Conservation (phyloP, 2,888 invertebrate species). For the Chydorus sphaericus region DNA sequence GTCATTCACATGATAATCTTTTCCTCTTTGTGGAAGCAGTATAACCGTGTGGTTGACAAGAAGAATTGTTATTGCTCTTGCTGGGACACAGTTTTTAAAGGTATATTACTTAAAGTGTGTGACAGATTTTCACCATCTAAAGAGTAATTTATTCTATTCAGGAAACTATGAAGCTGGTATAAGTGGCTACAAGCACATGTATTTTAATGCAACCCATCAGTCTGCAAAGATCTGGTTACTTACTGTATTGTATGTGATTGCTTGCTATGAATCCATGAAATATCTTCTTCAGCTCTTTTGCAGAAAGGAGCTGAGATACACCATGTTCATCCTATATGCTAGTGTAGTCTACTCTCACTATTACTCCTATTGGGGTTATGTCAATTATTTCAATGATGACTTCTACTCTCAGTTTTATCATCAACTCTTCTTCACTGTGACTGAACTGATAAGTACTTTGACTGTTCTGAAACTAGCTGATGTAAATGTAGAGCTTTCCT, state of each 20-base stretch:
- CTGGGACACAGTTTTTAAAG: conserved; percentile 64
- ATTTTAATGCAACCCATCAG: conserved; percentile 50
- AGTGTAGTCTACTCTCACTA: conserved; percentile 49
- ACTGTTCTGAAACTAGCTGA: conserved; percentile 42
- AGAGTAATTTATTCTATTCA: conserved; percentile 23
- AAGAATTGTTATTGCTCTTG: conserved; percentile 52
- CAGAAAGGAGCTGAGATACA: conserved; percentile 37
- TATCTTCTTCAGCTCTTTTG: conserved; percentile 38
- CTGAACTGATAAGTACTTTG: conserved; percentile 44
- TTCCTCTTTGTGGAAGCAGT: conserved; percentile 50
- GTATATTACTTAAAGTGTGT: conserved; percentile 26
- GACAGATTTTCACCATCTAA: neutral
- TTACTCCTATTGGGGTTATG: conserved; percentile 51
- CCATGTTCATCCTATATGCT: conserved; percentile 46
- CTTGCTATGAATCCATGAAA: conserved; percentile 45
- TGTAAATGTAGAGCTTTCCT: conserved; percentile 35
- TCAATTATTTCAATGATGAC: conserved; percentile 56
- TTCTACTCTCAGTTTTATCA: conserved; percentile 54
- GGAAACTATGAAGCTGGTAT: conserved; percentile 53
- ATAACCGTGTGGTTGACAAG: conserved; percentile 46
- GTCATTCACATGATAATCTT: conserved; percentile 45
- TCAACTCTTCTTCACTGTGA: conserved; percentile 45
- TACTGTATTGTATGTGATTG: conserved; percentile 41
- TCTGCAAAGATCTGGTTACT: conserved; percentile 49
- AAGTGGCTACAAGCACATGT: conserved; percentile 51